Evolutionary conservation across 2,113 vertebrate species (phyloP).

Genomic region (Gobiocypris rarus): DNA sequence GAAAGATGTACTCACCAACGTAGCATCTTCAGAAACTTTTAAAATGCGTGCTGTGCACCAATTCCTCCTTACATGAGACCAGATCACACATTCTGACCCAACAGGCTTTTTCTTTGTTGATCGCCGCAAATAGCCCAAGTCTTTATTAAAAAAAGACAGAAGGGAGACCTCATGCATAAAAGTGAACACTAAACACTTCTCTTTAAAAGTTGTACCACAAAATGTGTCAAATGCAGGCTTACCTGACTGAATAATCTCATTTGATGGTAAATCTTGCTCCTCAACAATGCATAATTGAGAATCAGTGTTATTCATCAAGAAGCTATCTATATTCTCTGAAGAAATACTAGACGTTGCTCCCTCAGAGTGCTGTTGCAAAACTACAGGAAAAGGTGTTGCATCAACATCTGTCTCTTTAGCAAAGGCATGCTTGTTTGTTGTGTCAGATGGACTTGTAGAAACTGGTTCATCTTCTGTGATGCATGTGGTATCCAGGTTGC

Average conservation of each 20-base stretch:
- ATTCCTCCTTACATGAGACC: constrained; percentile 68
- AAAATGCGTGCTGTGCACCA: constrained; percentile 80
- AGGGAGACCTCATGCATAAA: not conserved
- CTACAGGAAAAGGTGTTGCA: not conserved
- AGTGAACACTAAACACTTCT: not conserved
- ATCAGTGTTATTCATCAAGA: constrained; percentile 1
- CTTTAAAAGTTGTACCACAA: not conserved
- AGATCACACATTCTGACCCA: constrained; percentile 77
- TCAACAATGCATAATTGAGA: constrained; percentile 41
- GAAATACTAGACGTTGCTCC: not conserved
- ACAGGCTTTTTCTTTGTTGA: constrained; percentile 68
- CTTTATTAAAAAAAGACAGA: constrained; percentile 29
- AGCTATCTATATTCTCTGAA: constrained; percentile 20
- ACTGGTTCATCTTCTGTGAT: not conserved
- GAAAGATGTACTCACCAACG: constrained; percentile 66
- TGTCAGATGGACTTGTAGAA: not conserved
- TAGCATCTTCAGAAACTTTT: constrained; percentile 73
- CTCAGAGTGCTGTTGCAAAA: constrained; percentile 6
- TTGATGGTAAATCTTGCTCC: not conserved
- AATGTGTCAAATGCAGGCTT: not conserved
- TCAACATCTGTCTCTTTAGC: not conserved
- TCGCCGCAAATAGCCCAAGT: constrained; percentile 50
- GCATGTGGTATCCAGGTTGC: not conserved
- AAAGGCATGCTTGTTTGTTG: not conserved
- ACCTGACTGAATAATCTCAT: constrained; percentile 52